Conservation (phyloP, 2,888 invertebrate species). For the Coleophora deauratella region DNA sequence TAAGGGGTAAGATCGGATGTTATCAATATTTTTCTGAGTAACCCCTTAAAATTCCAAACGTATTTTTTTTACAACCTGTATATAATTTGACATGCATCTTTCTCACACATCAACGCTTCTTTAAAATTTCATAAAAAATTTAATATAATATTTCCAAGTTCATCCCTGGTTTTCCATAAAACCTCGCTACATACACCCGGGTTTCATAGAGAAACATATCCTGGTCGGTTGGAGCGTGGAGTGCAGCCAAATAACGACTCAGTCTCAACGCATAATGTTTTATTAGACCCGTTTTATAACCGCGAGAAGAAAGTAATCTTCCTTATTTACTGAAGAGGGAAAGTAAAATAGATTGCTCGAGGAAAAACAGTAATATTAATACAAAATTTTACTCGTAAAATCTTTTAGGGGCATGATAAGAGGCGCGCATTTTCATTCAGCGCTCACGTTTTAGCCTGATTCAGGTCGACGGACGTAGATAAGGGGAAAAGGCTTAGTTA, state of each 20-base stretch:
- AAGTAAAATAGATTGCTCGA: conserved; percentile 43
- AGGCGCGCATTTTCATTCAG: conserved; percentile 2
- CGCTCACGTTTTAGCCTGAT: not conserved
- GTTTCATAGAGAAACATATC: no score
- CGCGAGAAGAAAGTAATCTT: conserved; percentile 58
- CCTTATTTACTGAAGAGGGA: conserved; percentile 49
- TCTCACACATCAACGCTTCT: no score
- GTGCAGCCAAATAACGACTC: conserved; percentile 41
- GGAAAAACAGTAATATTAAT: conserved; percentile 37
- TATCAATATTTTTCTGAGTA: no score
- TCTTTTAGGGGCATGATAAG: conserved; percentile 10
- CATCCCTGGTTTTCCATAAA: no score
- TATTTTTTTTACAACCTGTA: no score
- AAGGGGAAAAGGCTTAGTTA: no score
- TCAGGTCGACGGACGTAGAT: conserved; percentile 7
- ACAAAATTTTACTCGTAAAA: conserved; percentile 24
- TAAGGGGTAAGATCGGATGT: no score
- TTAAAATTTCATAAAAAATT: no score
- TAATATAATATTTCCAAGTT: no score
- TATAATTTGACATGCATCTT: no score
- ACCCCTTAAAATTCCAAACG: no score
- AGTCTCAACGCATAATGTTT: conserved; percentile 59
- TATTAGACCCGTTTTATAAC: conserved; percentile 61
- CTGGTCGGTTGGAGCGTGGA: no score
- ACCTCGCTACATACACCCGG: conserved; percentile 2